A percentile compares a stretch with the other conserved stretches of the same genome.
These are phyloP conservation scores for Chaetops frenatus DNA, from an alignment of 2,113 vertebrate genomes.

Conservation along the genomic window DNA sequence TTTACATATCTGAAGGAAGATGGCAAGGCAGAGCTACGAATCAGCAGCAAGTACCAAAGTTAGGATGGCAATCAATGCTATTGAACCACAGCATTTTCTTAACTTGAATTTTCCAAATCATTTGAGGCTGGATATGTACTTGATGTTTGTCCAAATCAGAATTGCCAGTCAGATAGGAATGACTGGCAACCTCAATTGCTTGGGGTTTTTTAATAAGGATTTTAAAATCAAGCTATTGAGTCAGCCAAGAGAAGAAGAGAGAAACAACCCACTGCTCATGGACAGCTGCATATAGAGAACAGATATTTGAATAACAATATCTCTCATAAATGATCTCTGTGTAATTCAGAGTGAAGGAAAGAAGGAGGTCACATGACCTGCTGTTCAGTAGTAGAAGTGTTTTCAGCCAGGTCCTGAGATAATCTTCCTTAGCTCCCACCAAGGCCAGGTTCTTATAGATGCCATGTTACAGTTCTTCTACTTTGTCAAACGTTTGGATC, in stretches of 20 bases:
- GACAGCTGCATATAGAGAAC: neutral
- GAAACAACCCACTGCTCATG: neutral
- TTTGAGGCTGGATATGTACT: neutral
- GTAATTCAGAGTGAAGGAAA: neutral
- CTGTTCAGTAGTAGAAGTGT: neutral
- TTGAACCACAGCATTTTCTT: neutral
- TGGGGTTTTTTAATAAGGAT: neutral
- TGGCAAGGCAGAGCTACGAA: constrained; percentile 5
- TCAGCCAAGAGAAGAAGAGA: neutral
- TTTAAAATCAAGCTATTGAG: neutral
- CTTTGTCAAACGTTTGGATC: neutral
- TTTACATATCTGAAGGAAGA: constrained; percentile 36
- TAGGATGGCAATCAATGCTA: neutral
- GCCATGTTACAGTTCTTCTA: neutral
- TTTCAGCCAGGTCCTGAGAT: neutral
- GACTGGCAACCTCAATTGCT: neutral
- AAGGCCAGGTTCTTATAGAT: neutral
- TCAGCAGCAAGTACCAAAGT: constrained; percentile 7
- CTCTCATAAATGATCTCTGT: neutral
- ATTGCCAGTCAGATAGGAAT: neutral
- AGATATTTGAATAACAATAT: neutral
- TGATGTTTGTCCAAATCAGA: neutral
- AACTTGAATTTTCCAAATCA: neutral
- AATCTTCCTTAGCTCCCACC: neutral
- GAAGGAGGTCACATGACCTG: neutral